phyloP scores from a whole-genome alignment of 2,113 vertebrate genomes.

The Ochotona curzoniae region DNA sequence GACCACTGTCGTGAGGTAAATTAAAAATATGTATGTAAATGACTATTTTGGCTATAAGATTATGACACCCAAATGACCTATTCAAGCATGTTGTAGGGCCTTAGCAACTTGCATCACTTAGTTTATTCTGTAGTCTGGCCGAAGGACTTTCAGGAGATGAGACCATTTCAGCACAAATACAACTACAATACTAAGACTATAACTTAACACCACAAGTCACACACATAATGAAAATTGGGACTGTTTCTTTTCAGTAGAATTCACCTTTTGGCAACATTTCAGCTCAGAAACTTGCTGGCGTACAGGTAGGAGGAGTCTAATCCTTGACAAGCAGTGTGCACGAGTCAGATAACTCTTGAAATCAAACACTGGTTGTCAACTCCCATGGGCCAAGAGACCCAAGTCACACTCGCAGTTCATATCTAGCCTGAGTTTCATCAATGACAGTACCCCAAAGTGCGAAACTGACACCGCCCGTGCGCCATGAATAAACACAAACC shows the following conservation, averaged over 20 bases:
- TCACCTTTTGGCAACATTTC: slow-evolving; percentile 12
- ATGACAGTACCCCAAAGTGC: neutral
- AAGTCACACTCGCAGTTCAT: neutral
- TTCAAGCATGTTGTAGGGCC: neutral
- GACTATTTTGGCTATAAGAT: neutral
- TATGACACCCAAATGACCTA: neutral
- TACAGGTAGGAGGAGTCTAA: neutral
- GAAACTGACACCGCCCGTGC: neutral
- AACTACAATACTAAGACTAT: neutral
- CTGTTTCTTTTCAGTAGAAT: slow-evolving; percentile 14
- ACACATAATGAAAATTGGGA: slow-evolving; percentile 35
- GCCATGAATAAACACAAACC: neutral
- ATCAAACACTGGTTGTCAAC: neutral
- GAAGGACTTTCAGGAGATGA: neutral
- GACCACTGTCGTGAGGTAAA: neutral
- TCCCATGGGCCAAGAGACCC: neutral
- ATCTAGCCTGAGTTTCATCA: neutral
- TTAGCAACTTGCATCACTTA: neutral
- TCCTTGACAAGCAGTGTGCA: neutral
- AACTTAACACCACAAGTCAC: slow-evolving; percentile 46
- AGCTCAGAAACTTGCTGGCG: neutral
- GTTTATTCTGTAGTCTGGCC: neutral
- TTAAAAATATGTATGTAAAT: neutral
- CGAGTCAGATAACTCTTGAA: neutral
- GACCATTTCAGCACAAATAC: neutral